Evolutionary conservation across 2,797 vertebrate species (phyloP), one percentile per base, ranked within the genome.

Genomic region (Sebastiscus albofasciatus): DNA sequence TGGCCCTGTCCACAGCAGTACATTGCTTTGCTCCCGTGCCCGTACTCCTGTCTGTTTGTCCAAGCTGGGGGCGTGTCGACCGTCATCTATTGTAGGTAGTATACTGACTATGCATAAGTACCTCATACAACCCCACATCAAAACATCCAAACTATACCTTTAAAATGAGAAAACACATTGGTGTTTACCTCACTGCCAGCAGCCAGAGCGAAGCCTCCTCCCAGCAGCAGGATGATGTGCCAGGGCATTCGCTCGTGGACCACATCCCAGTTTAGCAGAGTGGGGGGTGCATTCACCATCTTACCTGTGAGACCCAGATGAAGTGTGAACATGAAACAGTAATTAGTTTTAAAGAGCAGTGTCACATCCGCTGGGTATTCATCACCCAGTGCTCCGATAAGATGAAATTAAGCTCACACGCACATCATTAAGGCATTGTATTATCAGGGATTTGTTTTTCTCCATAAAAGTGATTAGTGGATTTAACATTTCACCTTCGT

Each of bases 161-260:
- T 66, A 6, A 46, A 20, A 20, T 42, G 42, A 18, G 16, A 46
- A 46, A 46, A 46, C 42, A 46, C 42, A 46, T 29, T 8, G 11
- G 11, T 69, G 62, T 76, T 92, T 91, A 99, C 98, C 97, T 98
- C 97, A 8, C 98, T 98, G 86, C 96, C 98, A 4, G 94, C 95
- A 82, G 98, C 98, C 87, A 99, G 90, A 80, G 98, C 98, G 20
- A 97, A 99, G 79, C 98, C 98, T 31, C 98, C 98, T 59, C 98
- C 98, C 88, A 99, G 92, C 81, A 99, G 95, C 71, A 99, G 72
- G 33, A 99, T 75, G 18, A 99, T 96, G 88, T 97, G 97, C 98
- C 98, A 99, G 0, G 98, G 97, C 97, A 99, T 97, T 69, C 96
- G 96, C 72, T 97, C 34, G 0, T 98, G 96, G 8, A 98, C 96